Percentiles rank a stretch among this genome's conserved stretches.
Evolutionary conservation across 1,140 invertebrate genomes (phyloP).

Genomic region (Habropoda laboriosa): DNA sequence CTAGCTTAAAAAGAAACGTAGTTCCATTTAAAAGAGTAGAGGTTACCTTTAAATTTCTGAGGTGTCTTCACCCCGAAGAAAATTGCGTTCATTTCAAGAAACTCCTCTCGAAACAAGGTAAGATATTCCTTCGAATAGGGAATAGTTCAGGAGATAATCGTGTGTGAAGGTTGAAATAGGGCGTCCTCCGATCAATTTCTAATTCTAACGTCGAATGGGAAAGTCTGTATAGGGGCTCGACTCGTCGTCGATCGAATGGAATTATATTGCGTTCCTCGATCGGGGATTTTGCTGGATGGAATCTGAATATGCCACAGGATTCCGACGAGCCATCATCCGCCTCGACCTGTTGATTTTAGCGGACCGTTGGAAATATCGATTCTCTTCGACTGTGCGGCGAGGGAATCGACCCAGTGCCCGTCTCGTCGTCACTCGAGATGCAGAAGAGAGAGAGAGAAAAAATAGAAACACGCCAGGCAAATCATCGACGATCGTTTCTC

Average conservation of each 20-base stretch:
- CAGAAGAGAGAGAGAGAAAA: background rate
- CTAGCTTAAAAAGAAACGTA: too few relatives aligned
- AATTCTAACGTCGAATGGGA: constrained; percentile 3
- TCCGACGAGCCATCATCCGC: background rate
- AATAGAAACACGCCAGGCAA: background rate
- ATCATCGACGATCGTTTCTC: background rate
- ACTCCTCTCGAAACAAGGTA: too few relatives aligned
- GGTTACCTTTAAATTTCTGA: too few relatives aligned
- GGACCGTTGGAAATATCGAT: background rate
- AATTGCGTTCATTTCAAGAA: too few relatives aligned
- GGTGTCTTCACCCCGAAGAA: too few relatives aligned
- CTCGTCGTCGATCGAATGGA: background rate
- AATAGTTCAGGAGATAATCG: too few relatives aligned
- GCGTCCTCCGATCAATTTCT: constrained; percentile 13
- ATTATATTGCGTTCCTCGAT: background rate
- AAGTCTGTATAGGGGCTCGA: too few relatives aligned
- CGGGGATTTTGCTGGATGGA: background rate
- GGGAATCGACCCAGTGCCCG: too few relatives aligned
- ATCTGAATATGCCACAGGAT: background rate
- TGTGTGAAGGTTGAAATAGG: too few relatives aligned
- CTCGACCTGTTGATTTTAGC: constrained; percentile 22
- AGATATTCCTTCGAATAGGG: too few relatives aligned
- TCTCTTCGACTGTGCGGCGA: background rate
- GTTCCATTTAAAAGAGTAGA: too few relatives aligned
- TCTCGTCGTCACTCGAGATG: background rate